Conservation (phyloP, 2,888 invertebrate species). For the Cyaniris semiargus region DNA sequence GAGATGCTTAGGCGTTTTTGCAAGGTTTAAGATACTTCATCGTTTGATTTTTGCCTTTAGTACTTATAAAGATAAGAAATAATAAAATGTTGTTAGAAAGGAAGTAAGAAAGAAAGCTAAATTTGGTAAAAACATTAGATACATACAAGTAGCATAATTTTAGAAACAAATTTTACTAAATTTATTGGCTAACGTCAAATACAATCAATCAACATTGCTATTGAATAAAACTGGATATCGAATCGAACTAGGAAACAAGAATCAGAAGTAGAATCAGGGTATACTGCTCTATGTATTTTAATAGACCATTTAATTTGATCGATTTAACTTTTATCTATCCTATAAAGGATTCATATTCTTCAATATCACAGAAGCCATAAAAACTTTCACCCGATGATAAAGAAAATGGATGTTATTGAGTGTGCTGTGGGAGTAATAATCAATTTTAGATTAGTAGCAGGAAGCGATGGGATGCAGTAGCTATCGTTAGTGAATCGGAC, state of each 20-base stretch:
- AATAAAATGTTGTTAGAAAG: no score
- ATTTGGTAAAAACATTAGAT: no score
- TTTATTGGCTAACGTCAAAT: no score
- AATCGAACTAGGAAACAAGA: no score
- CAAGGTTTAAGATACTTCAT: no score
- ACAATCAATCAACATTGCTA: no score
- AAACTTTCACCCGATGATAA: constrained; percentile 11
- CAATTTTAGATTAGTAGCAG: constrained; percentile 23
- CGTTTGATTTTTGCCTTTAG: no score
- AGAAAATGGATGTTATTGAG: constrained; percentile 4
- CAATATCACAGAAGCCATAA: background rate
- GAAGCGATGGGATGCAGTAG: background rate
- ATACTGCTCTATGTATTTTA: background rate
- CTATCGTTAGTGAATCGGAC: background rate
- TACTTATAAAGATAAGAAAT: no score
- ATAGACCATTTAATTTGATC: background rate
- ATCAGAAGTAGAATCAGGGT: background rate
- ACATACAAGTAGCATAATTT: no score
- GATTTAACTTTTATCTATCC: constrained; percentile 2
- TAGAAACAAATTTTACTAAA: no score
- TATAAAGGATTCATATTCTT: background rate
- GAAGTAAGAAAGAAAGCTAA: no score
- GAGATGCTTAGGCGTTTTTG: background rate
- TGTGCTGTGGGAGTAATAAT: background rate
- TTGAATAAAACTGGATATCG: no score